Evolutionary conservation across 1,140 invertebrate species (phyloP), one percentile per base, ranked within the genome.

Genomic region (Mya arenaria): DNA sequence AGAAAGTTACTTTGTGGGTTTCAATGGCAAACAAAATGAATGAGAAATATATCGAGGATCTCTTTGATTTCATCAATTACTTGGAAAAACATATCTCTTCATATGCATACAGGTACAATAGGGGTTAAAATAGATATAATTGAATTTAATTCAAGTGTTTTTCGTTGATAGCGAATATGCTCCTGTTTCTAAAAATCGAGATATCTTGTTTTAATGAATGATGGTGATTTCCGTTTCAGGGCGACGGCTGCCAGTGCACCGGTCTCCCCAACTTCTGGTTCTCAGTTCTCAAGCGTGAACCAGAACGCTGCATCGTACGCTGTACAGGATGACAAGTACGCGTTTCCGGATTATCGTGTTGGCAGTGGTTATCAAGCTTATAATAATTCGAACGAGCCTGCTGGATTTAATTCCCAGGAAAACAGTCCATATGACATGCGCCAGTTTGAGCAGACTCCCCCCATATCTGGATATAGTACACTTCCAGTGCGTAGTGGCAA

Each of bases 391-490:
- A 78, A 62, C 17, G 66, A 62, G 48, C 62, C 77, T 25, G 39
- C 32, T 56, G 74, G 74, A 65, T 52, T 48, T 66, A 58, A 30
- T 52, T 30, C 48, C 23, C 60, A 68, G 37, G 75, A 32, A 68
- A 78, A 56, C 58, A 80, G 44, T 62, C 30, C 77, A 3, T 80
- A 80, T 65, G 36, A 62, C 48, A 71, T 69, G 65, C 65, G 55
- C 39, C 77, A 80, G n/a, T 80, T 71, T 32, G 66, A 68, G 30
- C 60, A 74, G 52, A 44, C 69, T n/a, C 71, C 56, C n/a, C 41
- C 69, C 19, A 39, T 82, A 23, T 62, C 37, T 36, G 79, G 79
- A 4, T 82, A 82, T 41, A 82, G 79, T 63, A 82, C 79, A 25
- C 30, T 82, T 25, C 79, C 79, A 13, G 69, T 41, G 5, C 41